Conservation (phyloP, 1,140 invertebrate species). For the Cotesia chilonis region DNA sequence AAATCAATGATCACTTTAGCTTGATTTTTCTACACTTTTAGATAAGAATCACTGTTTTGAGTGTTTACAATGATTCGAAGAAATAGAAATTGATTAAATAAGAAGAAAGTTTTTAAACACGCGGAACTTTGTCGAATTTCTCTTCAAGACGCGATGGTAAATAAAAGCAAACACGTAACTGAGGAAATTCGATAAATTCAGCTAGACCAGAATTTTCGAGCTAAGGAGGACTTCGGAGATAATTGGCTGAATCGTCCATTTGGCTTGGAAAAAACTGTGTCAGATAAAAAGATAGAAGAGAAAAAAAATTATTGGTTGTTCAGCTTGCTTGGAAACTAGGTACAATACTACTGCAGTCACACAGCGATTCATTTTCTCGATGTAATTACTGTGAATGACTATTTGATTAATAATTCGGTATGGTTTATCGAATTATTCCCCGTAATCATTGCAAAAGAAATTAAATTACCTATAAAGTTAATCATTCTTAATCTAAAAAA, state of each 20-base stretch:
- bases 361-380: too few species aligned
- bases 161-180: conserved; percentile 36
- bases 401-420: not conserved
- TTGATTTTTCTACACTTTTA: too few species aligned
- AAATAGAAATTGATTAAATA: conserved; percentile 9
- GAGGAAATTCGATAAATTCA: conserved; percentile 39
- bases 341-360: not conserved
- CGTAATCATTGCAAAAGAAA: too few species aligned
- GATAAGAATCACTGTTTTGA: not conserved
- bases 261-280: conserved; percentile 9
- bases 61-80: not conserved
- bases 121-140: conserved; percentile 12
- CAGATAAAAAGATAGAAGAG: conserved; percentile 10
- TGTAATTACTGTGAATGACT: not conserved
- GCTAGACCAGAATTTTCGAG: conserved; percentile 25
- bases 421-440: too few species aligned
- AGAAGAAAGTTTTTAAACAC: not conserved
- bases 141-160: conserved; percentile 24
- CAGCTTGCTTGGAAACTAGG: conserved; percentile 45
- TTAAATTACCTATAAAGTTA: too few species aligned
- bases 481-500: too few species aligned
- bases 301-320: conserved; percentile 26
- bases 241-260: conserved; percentile 42
- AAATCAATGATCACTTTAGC: not conserved
- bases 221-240: conserved; percentile 38